phyloP scores from a whole-genome alignment of 2,113 vertebrate genomes.

The Marmota monax region DNA sequence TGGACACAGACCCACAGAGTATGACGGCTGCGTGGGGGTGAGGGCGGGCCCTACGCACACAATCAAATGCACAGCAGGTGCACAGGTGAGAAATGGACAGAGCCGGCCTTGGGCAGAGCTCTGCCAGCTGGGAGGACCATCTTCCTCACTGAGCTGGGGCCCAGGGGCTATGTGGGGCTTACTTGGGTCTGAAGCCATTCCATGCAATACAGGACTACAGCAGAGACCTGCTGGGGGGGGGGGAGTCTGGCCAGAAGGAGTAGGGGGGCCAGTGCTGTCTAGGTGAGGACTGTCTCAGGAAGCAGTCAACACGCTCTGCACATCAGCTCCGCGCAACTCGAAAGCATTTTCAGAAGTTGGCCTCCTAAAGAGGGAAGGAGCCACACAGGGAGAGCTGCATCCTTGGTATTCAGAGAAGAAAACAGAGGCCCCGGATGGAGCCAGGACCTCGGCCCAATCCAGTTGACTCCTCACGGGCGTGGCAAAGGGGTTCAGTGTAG shows the following conservation, averaged over 20 bases:
- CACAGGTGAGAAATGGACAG: fast-evolving
- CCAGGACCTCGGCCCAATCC: background rate
- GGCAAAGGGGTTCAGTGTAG: background rate
- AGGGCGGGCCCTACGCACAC: background rate
- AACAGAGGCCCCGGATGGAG: background rate
- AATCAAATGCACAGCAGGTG: fast-evolving
- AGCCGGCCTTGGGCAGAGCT: background rate
- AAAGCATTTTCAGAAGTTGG: background rate
- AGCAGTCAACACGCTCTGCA: background rate
- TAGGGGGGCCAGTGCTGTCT: background rate
- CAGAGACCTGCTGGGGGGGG: background rate
- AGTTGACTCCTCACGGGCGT: background rate
- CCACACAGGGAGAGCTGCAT: fast-evolving
- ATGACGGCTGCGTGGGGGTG: fast-evolving
- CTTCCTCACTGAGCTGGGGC: background rate
- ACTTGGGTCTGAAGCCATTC: background rate
- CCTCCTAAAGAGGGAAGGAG: background rate
- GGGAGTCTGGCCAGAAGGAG: background rate
- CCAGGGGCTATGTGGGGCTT: background rate
- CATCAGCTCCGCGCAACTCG: background rate
- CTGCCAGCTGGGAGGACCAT: background rate
- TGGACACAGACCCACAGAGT: background rate
- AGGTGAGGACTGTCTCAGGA: background rate
- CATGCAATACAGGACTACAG: background rate
- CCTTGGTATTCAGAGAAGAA: background rate